These are phyloP conservation scores for Fragum fragum DNA, from an alignment of 2,888 invertebrate species.

Conservation along the genomic window DNA sequence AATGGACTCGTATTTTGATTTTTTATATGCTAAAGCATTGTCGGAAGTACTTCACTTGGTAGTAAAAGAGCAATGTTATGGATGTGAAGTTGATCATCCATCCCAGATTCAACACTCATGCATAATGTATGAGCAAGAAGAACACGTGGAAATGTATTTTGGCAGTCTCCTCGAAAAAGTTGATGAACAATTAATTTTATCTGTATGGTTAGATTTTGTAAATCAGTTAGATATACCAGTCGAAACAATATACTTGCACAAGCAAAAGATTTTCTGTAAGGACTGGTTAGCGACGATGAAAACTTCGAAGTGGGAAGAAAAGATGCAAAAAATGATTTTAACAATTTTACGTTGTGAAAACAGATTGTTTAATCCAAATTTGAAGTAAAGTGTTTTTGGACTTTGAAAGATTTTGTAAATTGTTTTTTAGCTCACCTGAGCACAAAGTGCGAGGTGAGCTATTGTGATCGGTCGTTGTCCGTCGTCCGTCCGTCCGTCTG, in stretches of 20 bases:
- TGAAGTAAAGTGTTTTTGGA: no score
- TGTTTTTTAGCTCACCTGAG: no score
- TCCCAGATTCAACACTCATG: slow-evolving; percentile 45
- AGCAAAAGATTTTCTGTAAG: slow-evolving; percentile 24
- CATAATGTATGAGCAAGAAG: slow-evolving; percentile 8
- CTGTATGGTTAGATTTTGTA: slow-evolving; percentile 31
- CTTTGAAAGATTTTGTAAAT: no score
- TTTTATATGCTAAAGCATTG: slow-evolving; percentile 44
- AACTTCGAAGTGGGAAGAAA: slow-evolving; percentile 36
- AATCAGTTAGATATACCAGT: slow-evolving; percentile 21
- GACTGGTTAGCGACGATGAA: slow-evolving; percentile 43
- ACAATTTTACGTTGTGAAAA: slow-evolving; percentile 34
- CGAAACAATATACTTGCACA: slow-evolving; percentile 28
- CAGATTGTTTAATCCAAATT: slow-evolving; percentile 19
- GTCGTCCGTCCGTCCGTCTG: no score
- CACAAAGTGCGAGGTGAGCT: no score
- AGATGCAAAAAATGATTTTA: slow-evolving; percentile 41
- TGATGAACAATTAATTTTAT: slow-evolving; percentile 31
- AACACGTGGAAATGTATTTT: slow-evolving; percentile 38
- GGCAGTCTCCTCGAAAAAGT: slow-evolving; percentile 27
- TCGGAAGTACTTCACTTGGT: neutral
- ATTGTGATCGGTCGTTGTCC: no score
- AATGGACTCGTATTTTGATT: slow-evolving; percentile 36
- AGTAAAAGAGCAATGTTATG: slow-evolving; percentile 30
- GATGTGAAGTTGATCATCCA: slow-evolving; percentile 38